Conservation (phyloP, 1,140 invertebrate genomes). For the Ceratina calcarata region DNA sequence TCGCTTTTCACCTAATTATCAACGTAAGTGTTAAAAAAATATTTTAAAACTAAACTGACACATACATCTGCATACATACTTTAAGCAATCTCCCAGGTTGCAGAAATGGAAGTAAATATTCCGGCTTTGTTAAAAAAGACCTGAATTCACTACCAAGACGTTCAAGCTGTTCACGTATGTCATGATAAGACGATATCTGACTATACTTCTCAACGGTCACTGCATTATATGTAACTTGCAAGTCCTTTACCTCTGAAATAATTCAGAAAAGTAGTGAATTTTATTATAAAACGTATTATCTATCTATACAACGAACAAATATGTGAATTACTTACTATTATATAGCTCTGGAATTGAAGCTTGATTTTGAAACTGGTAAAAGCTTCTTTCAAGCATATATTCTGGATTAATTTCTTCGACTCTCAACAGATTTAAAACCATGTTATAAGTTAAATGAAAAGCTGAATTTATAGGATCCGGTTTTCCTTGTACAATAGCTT, state of each 20-base stretch:
- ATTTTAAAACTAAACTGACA: slow-evolving; percentile 10
- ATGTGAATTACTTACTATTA: slow-evolving; percentile 84
- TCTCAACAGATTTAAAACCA: slow-evolving; percentile 97
- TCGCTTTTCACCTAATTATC: slow-evolving; percentile 89
- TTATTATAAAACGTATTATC: not conserved
- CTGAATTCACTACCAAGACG: slow-evolving; percentile 87
- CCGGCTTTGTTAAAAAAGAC: slow-evolving; percentile 90
- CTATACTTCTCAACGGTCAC: slow-evolving; percentile 87
- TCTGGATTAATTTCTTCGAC: slow-evolving; percentile 99
- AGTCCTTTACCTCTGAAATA: slow-evolving; percentile 86
- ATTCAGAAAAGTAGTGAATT: not conserved
- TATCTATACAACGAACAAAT: not conserved
- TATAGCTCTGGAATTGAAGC: slow-evolving; percentile 93
- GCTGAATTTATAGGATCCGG: slow-evolving; percentile 99
- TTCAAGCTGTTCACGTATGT: slow-evolving; percentile 91
- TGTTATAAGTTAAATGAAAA: slow-evolving; percentile 99
- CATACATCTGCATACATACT: slow-evolving; percentile 79
- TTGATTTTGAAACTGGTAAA: slow-evolving; percentile 99
- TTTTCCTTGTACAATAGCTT: slow-evolving; percentile 94
- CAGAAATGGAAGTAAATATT: slow-evolving; percentile 95
- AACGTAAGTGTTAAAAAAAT: slow-evolving; percentile 23
- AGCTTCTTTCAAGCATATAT: slow-evolving; percentile 99
- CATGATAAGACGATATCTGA: slow-evolving; percentile 91
- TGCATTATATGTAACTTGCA: slow-evolving; percentile 84
- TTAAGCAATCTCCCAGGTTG: slow-evolving; percentile 96